Evolutionary conservation across 2,797 vertebrate genomes (phyloP).

Genomic region (Syndactyla subalaris): DNA sequence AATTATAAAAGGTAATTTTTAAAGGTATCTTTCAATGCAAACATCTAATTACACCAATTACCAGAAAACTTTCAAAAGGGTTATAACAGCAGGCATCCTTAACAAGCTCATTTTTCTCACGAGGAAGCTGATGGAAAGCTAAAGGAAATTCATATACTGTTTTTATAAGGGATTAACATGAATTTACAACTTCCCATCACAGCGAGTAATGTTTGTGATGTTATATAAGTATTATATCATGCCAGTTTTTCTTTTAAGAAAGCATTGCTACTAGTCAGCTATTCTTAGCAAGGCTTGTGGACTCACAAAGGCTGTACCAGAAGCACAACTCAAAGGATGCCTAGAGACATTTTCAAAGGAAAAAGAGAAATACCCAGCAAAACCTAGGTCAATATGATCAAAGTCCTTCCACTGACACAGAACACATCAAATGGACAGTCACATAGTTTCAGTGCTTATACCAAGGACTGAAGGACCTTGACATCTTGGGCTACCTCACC

Average conservation of each 20-base stretch:
- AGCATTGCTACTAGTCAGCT: background rate
- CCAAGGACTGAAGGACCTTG: background rate
- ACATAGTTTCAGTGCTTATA: background rate
- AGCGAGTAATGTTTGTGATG: background rate
- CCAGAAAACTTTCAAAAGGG: background rate
- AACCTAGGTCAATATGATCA: background rate
- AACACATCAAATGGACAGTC: background rate
- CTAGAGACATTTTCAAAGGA: background rate
- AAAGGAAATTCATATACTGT: background rate
- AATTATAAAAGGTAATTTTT: background rate
- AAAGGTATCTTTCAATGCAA: background rate
- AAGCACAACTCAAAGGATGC: background rate
- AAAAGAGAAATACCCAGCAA: background rate
- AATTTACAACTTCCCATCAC: background rate
- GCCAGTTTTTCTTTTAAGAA: background rate
- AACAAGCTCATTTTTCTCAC: background rate
- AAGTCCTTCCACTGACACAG: background rate
- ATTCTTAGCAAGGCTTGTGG: conserved; percentile 41
- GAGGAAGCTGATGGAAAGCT: background rate
- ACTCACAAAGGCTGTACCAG: conserved; percentile 14
- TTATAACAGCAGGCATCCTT: background rate
- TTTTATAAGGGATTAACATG: background rate
- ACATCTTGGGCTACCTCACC: background rate
- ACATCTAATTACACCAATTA: background rate
- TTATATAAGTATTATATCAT: conserved; percentile 11